These are phyloP conservation scores for Numenius arquata DNA, from an alignment of 2,113 vertebrate genomes.

Conservation along the genomic window DNA sequence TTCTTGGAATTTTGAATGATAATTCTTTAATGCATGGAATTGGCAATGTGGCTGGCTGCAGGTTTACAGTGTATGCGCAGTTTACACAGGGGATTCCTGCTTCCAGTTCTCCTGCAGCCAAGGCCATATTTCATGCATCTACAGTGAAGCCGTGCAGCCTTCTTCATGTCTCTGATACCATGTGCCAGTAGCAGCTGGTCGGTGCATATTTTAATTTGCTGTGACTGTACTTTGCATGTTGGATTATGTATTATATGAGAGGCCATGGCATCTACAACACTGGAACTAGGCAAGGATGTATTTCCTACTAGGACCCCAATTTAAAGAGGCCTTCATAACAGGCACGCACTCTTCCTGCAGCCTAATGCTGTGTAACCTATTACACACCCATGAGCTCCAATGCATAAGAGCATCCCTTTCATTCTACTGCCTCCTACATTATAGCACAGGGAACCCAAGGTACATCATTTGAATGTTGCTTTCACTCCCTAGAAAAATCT, in stretches of 20 bases:
- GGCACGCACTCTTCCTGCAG: accelerated
- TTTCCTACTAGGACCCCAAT: background rate
- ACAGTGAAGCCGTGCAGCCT: background rate
- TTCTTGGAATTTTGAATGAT: background rate
- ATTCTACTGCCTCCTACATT: background rate
- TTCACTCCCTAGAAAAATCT: background rate
- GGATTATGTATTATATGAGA: background rate
- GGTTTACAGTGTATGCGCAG: background rate
- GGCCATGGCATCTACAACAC: background rate
- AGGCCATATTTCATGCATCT: background rate
- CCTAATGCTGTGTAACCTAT: background rate
- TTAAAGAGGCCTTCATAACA: background rate
- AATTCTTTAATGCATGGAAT: background rate
- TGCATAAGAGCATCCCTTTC: background rate
- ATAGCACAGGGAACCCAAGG: background rate
- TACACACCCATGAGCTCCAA: background rate
- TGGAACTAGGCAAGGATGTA: background rate
- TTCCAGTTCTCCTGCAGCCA: background rate
- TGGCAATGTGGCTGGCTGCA: background rate
- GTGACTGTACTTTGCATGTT: background rate
- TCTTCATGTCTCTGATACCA: background rate
- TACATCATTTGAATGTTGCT: background rate
- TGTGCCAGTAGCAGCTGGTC: background rate
- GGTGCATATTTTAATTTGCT: background rate
- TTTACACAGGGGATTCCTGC: background rate